Conservation (phyloP, 2,113 vertebrate species). For the Guaruba guarouba region DNA sequence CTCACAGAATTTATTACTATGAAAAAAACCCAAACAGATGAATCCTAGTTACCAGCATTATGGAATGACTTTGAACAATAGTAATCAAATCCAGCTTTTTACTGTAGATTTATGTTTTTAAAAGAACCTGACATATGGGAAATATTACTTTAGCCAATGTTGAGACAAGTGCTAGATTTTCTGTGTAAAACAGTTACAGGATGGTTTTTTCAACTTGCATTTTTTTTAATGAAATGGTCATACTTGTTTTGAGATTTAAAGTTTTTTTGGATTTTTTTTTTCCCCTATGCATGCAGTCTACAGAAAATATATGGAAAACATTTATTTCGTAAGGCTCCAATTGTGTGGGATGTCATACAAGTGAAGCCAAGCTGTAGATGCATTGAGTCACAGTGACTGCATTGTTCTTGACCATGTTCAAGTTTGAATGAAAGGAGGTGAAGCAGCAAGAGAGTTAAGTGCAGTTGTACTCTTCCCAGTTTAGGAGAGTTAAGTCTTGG, state of each 20-base stretch:
- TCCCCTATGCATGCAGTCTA: not conserved
- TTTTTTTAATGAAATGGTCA: not conserved
- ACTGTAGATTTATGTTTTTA: constrained; percentile 33
- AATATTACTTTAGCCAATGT: constrained; percentile 12
- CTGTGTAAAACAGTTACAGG: not conserved
- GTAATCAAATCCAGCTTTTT: constrained; percentile 61
- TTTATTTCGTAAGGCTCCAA: not conserved
- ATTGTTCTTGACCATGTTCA: not conserved
- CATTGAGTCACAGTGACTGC: rapidly evolving
- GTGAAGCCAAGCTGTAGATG: not conserved
- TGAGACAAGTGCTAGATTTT: constrained; percentile 49
- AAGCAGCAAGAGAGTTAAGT: not conserved
- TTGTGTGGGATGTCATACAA: not conserved
- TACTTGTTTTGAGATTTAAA: not conserved
- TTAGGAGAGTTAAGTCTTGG: not conserved
- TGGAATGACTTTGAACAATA: constrained; percentile 45
- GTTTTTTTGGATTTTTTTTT: not conserved
- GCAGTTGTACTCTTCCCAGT: not conserved
- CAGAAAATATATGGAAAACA: not conserved
- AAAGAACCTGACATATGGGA: constrained; percentile 23
- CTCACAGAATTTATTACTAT: not conserved
- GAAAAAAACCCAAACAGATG: constrained; percentile 7
- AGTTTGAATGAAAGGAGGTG: not conserved
- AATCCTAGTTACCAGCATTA: constrained; percentile 15
- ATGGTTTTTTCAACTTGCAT: not conserved